Conservation (phyloP, 2,113 vertebrate species). For the Rhynchopsitta pachyrhyncha region DNA sequence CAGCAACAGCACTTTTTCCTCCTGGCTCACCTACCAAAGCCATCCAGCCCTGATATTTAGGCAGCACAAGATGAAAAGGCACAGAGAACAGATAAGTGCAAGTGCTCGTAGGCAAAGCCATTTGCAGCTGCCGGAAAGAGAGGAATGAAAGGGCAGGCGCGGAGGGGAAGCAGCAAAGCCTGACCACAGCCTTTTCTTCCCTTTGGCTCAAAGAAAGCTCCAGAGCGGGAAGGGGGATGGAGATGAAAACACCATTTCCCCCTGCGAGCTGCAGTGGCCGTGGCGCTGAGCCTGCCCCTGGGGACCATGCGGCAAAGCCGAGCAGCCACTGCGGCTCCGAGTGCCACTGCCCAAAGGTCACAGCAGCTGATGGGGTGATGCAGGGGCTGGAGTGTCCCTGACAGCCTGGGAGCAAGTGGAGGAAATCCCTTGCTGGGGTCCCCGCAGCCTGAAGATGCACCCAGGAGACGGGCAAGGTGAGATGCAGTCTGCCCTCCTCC, state of each 20-base stretch:
- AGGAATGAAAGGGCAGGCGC: background rate
- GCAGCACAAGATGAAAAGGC: background rate
- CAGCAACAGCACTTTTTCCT: background rate
- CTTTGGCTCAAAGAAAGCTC: conserved; percentile 28
- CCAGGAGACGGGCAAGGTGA: background rate
- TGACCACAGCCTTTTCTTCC: background rate
- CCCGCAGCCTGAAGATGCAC: rapidly evolving
- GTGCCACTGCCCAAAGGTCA: conserved; percentile 57
- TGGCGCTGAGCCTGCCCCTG: background rate
- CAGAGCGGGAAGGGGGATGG: background rate
- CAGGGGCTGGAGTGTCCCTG: background rate
- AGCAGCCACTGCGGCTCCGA: background rate
- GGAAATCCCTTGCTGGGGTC: background rate
- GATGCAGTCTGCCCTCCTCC: background rate
- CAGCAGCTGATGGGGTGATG: background rate
- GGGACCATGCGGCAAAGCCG: conserved; percentile 21
- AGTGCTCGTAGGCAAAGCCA: background rate
- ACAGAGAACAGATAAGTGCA: rapidly evolving
- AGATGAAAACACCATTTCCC: conserved; percentile 66
- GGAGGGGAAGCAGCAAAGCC: background rate
- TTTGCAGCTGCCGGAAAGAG: background rate
- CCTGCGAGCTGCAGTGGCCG: conserved; percentile 15
- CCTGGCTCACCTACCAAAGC: background rate
- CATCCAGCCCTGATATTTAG: rapidly evolving
- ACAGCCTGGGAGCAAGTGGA: rapidly evolving